phyloP scores from a whole-genome alignment of 23 tunicate genomes.

The Oikopleura vanhoeffeni region DNA sequence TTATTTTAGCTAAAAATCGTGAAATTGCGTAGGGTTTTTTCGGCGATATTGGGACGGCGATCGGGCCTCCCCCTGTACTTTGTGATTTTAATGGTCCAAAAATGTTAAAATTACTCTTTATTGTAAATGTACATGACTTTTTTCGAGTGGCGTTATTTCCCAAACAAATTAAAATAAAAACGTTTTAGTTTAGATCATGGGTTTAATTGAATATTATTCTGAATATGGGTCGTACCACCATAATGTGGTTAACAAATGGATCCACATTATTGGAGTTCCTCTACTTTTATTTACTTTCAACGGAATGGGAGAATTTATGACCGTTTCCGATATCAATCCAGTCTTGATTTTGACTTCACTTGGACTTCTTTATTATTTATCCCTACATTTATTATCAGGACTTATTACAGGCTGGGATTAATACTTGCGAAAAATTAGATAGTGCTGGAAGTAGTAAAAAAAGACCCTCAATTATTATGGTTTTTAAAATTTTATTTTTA shows the following conservation, averaged over 20 bases:
- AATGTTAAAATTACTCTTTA: too few relatives aligned
- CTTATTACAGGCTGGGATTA: background rate
- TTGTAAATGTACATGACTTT: too few relatives aligned
- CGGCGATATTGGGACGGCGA: too few relatives aligned
- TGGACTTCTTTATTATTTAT: background rate
- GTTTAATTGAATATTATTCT: background rate
- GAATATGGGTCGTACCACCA: slow-evolving; percentile 10
- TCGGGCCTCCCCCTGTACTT: too few relatives aligned
- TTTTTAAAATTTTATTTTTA: too few relatives aligned
- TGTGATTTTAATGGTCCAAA: too few relatives aligned
- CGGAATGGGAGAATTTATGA: background rate
- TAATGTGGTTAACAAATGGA: slow-evolving; percentile 10
- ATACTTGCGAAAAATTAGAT: background rate
- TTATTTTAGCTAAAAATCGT: too few relatives aligned
- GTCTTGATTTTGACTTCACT: background rate
- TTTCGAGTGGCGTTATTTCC: too few relatives aligned
- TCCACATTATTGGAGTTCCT: background rate
- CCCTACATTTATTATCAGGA: background rate
- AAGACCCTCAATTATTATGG: background rate
- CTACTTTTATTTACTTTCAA: background rate
- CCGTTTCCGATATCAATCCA: background rate
- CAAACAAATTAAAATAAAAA: too few relatives aligned
- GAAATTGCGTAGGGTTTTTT: too few relatives aligned
- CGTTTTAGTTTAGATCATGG: background rate
- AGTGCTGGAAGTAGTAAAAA: background rate